A percentile compares a stretch with the other conserved stretches of the same genome.
Conservation (phyloP, 2,888 invertebrate species). For the Xestia ashworthii region DNA sequence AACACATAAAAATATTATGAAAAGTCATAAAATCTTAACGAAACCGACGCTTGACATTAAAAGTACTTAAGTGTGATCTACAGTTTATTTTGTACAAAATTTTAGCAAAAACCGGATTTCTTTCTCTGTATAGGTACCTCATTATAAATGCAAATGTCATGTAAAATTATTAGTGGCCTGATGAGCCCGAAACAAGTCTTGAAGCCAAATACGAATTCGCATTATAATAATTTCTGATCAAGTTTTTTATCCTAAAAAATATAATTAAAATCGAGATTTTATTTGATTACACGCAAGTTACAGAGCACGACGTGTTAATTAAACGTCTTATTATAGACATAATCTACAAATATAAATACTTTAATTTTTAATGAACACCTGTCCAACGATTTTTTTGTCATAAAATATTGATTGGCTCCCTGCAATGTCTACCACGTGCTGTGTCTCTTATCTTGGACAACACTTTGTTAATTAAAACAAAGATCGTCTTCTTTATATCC, state of each 20-base stretch:
- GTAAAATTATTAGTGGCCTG: conserved; percentile 66
- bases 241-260: conserved; percentile 49
- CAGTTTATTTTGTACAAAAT: conserved; percentile 52
- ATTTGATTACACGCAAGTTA: conserved; percentile 46
- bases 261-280: conserved; percentile 61
- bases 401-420: conserved; percentile 58
- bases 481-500: neutral
- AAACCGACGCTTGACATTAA: conserved; percentile 55
- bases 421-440: conserved; percentile 60
- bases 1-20: conserved; percentile 41
- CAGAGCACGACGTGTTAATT: conserved; percentile 63
- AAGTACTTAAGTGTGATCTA: conserved; percentile 44
- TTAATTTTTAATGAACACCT: conserved; percentile 64
- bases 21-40: conserved; percentile 49
- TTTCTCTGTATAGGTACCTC: conserved; percentile 66
- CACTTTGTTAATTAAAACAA: conserved; percentile 42
- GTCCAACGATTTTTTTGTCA: conserved; percentile 39
- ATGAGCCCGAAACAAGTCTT: conserved; percentile 57
- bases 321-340: conserved; percentile 58
- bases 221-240: conserved; percentile 60
- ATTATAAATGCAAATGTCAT: conserved; percentile 73
- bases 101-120: conserved; percentile 64
- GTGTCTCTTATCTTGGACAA: conserved; percentile 20
- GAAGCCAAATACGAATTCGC: conserved; percentile 37
- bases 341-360: conserved; percentile 42